Conservation (phyloP, 92 coral and sea anemone species). For the Muricea muricata region DNA sequence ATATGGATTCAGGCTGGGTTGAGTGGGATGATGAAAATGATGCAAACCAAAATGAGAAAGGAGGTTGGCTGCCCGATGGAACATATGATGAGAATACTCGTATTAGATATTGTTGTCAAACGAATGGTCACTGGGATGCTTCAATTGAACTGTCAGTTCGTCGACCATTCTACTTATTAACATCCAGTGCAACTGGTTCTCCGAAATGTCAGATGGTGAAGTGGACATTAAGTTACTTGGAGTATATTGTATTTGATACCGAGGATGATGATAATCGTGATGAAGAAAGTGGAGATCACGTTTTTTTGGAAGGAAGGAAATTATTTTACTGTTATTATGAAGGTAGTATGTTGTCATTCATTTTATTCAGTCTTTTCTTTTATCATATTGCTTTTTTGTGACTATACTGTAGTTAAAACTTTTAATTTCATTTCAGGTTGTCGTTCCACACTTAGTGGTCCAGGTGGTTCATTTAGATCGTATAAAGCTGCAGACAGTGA, state of each 20-base stretch:
- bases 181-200: neutral
- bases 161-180: conserved; percentile 28
- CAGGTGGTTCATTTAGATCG: conserved; percentile 11
- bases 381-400: too few species aligned
- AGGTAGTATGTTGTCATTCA: conserved; percentile 13
- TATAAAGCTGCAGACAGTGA: neutral
- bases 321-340: conserved; percentile 37
- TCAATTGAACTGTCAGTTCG: conserved; percentile 18
- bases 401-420: too few species aligned
- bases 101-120: conserved; percentile 15
- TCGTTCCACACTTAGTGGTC: neutral
- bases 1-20: neutral
- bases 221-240: conserved; percentile 37
- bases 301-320: neutral
- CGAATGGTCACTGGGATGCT: conserved; percentile 12
- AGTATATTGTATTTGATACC: conserved; percentile 35
- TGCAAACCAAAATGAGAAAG: neutral
- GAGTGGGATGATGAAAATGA: conserved; percentile 36
- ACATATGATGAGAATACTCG: neutral
- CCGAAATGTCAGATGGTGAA: conserved; percentile 36
- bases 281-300: neutral
- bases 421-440: conserved; percentile 6
- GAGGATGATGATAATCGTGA: neutral
- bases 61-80: conserved; percentile 25
- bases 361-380: neutral